Conservation (phyloP, 2,797 vertebrate species). For the Darevskia mixta region DNA sequence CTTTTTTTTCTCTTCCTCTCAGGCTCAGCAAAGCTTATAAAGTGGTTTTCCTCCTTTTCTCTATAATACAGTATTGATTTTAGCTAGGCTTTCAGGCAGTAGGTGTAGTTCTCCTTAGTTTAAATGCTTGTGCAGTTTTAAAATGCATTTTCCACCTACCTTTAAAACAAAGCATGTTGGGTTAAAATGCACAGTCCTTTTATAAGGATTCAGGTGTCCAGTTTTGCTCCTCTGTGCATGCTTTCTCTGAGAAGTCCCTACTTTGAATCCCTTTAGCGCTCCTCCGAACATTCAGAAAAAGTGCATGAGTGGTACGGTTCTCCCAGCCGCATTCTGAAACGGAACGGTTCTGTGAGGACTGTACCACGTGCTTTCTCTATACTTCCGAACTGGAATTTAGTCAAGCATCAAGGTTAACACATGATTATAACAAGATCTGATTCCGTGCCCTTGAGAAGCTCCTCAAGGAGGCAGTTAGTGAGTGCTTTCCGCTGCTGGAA, state of each 20-base stretch:
- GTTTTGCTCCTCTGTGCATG: slow-evolving; percentile 33
- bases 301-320: background rate
- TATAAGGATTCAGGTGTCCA: slow-evolving; percentile 46
- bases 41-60: slow-evolving; percentile 43
- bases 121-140: slow-evolving; percentile 30
- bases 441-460: slow-evolving; percentile 65
- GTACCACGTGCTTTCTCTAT: background rate
- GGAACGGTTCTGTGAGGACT: background rate
- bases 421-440: slow-evolving; percentile 25
- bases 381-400: background rate
- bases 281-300: background rate
- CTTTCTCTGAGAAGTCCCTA: slow-evolving; percentile 39
- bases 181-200: slow-evolving; percentile 41
- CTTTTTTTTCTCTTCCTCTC: slow-evolving; percentile 46
- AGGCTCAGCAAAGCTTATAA: slow-evolving; percentile 37
- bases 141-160: slow-evolving; percentile 63
- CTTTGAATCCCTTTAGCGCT: slow-evolving; percentile 23
- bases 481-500: slow-evolving; percentile 61
- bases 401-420: slow-evolving; percentile 38
- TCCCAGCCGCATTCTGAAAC: background rate
- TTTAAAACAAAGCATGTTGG: slow-evolving; percentile 1
- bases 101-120: slow-evolving; percentile 57
- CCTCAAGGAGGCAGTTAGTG: slow-evolving; percentile 51
- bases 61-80: slow-evolving; percentile 71
- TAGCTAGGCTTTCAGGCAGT: slow-evolving; percentile 57